Evolutionary conservation across 2,113 vertebrate species (phyloP).

Genomic region (Pedetes capensis): DNA sequence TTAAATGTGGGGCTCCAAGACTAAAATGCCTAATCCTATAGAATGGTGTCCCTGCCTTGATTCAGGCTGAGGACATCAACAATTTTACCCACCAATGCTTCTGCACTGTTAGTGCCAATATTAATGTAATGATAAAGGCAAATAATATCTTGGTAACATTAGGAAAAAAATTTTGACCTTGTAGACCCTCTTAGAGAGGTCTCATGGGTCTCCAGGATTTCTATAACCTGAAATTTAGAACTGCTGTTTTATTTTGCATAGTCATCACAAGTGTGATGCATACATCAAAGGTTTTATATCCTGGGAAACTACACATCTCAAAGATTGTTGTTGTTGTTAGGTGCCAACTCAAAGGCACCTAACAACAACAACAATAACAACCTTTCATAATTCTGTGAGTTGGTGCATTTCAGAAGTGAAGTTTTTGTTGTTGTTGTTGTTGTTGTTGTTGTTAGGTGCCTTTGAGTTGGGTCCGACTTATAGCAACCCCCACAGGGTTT

Average conservation of each 20-base stretch:
- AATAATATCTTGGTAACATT: background rate
- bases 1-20: background rate
- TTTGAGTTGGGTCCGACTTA: no score
- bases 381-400: background rate
- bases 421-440: no score
- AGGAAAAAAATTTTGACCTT: background rate
- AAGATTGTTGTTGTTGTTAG: no score
- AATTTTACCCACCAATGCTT: background rate
- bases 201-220: background rate
- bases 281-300: background rate
- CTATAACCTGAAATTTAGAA: background rate
- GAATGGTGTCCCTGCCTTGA: background rate
- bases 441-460: no score
- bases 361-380: no score
- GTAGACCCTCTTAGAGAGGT: background rate
- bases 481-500: no score
- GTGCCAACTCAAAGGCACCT: no score
- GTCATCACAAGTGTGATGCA: background rate
- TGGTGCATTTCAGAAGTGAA: background rate
- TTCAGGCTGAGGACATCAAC: background rate
- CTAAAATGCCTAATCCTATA: background rate
- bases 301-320: background rate
- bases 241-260: background rate
- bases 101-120: background rate
- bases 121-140: background rate